Conservation (phyloP, 2,113 vertebrate species). For the Typhlomys cinereus region DNA sequence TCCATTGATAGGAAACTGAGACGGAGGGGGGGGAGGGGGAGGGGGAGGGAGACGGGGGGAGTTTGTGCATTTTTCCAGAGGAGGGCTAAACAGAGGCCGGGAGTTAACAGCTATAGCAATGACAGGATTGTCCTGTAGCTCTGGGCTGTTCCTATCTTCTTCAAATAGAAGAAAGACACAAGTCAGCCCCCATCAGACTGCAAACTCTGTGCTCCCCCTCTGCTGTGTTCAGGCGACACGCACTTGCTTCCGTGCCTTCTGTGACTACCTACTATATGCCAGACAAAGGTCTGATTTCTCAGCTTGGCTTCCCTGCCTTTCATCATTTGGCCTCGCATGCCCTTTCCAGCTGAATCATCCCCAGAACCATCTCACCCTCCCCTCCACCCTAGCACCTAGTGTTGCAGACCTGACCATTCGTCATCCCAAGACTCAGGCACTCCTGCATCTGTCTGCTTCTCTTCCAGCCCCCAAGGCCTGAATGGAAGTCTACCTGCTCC, state of each 20-base stretch:
- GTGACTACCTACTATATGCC: neutral
- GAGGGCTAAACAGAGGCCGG: neutral
- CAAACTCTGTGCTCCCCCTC: neutral
- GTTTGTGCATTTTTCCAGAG: neutral
- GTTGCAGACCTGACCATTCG: neutral
- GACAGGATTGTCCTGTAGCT: neutral
- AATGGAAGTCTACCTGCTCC: neutral
- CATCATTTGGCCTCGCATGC: rapidly evolving
- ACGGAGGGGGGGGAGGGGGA: no score
- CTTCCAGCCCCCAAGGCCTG: neutral
- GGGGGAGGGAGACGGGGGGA: no score
- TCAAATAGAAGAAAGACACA: neutral
- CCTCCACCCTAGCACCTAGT: neutral
- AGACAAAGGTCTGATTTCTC: neutral
- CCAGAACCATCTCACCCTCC: neutral
- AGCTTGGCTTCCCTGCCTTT: neutral
- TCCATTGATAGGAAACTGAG: neutral
- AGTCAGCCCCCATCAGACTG: neutral
- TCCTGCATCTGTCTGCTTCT: neutral
- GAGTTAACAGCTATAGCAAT: neutral
- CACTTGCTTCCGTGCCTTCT: neutral
- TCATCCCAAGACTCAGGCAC: rapidly evolving
- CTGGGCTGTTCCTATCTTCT: no score
- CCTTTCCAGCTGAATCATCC: neutral
- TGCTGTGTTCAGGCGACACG: neutral